Percentiles rank a stretch among this genome's conserved stretches.
Conservation (phyloP, 2,888 invertebrate genomes). For the Formica aserva region DNA sequence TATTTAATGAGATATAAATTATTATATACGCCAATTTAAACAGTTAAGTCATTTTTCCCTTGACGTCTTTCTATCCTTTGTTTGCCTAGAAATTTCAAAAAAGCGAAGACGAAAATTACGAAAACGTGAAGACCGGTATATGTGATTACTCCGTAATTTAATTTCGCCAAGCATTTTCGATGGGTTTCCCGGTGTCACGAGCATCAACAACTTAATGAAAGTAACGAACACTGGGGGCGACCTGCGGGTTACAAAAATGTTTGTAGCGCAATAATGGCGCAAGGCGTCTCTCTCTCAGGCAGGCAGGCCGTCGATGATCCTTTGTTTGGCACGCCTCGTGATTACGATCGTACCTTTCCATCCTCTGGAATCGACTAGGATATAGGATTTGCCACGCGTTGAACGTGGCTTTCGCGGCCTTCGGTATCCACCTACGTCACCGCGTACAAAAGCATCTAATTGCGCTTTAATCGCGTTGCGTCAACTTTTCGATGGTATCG, state of each 20-base stretch:
- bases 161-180: conserved; percentile 35
- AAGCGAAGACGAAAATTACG: conserved; percentile 11
- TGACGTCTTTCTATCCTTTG: not conserved
- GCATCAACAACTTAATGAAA: conserved; percentile 40
- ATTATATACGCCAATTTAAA: not conserved
- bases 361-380: not conserved
- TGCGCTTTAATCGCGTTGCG: conserved; percentile 47
- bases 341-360: conserved; percentile 47
- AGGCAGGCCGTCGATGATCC: conserved; percentile 31
- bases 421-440: conserved; percentile 39
- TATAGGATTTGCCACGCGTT: not conserved
- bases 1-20: not conserved
- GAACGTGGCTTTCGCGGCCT: conserved; percentile 32
- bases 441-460: conserved; percentile 46
- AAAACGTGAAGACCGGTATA: not conserved
- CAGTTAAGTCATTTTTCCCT: not conserved
- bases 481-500: conserved; percentile 40
- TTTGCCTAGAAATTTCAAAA: not conserved
- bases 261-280: conserved; percentile 39
- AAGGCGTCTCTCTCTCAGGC: conserved; percentile 2
- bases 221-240: conserved; percentile 41
- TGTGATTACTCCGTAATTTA: conserved; percentile 25
- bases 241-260: conserved; percentile 38
- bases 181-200: conserved; percentile 23
- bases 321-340: conserved; percentile 52